phyloP scores from a whole-genome alignment of 2,888 invertebrate genomes.

The Troilus luridus region DNA sequence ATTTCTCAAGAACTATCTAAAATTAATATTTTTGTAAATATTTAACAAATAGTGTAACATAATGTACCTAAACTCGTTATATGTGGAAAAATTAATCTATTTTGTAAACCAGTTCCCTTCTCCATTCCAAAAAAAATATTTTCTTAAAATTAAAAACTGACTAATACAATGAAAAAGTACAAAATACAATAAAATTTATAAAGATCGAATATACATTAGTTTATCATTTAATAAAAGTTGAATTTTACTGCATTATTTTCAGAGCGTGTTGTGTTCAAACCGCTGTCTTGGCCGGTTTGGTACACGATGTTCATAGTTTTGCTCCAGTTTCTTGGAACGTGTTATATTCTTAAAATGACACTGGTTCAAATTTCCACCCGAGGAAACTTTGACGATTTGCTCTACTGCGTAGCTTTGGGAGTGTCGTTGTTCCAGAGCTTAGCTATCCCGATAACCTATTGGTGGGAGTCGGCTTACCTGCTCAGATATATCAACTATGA shows the following conservation, averaged over 20 bases:
- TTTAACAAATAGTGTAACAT: too few species aligned
- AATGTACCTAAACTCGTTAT: too few species aligned
- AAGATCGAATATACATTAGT: background rate
- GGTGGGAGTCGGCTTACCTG: background rate
- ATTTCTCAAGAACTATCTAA: too few species aligned
- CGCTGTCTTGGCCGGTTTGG: background rate
- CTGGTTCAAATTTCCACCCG: background rate
- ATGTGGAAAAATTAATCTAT: too few species aligned
- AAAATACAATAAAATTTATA: too few species aligned
- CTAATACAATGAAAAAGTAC: too few species aligned
- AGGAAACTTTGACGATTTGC: background rate
- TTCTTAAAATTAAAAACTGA: too few species aligned
- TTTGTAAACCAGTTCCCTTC: too few species aligned
- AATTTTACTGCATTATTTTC: background rate
- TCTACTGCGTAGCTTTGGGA: constrained; percentile 23
- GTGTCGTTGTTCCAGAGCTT: constrained; percentile 29
- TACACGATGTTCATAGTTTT: constrained; percentile 2
- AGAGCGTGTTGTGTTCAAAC: background rate
- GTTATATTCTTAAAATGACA: background rate
- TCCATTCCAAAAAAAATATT: too few species aligned
- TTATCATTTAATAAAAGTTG: background rate
- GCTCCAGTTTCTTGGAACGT: background rate
- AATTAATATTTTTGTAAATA: too few species aligned
- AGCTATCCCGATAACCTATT: background rate
- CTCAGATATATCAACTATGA: background rate